Base-by-base conservation (phyloP, 1,140 invertebrate species). In the Drosophila kohkoa region DNA sequence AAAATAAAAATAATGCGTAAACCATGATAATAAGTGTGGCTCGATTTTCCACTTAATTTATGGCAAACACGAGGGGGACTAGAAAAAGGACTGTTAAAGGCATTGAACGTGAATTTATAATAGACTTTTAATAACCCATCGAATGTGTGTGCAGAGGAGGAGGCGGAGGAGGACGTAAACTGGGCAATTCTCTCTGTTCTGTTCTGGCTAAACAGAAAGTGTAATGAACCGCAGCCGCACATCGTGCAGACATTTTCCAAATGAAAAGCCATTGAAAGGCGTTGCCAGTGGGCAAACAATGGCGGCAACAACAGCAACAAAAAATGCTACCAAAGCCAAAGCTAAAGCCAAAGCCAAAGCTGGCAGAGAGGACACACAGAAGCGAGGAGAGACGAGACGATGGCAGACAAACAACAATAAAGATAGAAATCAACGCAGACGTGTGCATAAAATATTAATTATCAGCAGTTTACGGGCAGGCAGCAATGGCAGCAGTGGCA, bases 391-490 rank as follows among this genome's bases (percentile, higher is more conserved):
- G 35, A 65, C 54, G 57, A 30, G 15, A n/a, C 20, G 28, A 6
- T 68, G 67, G 82, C 78, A 87, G 82, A 76, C 82, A 86, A 87
- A 86, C 82, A 87, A 86, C 82, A 89, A 89, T 90, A 89, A 82
- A 82, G 86, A 90, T 90, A 90, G 86, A 90, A 90, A 90, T 90
- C 86, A 90, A 90, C 81, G 86, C 86, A 90, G 86, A 90, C 86
- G 86, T 90, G 86, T 90, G 86, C 86, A 90, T 90, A 90, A 90
- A 90, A 90, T 90, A 90, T 90, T 90, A 90, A 90, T 90, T 90
- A 90, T 90, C 86, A 82, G 86, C 81, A 82, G 85, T 88, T 89
- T 67, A 80, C 79, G 72, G 79, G 74, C 74, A 15, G 10, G 49
- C 35, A 16, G 60, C 45, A 25, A 20, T n/a, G 66, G 71, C 28